phyloP scores from a whole-genome alignment of 2,113 vertebrate genomes.

The Rhinichthys klamathensis region DNA sequence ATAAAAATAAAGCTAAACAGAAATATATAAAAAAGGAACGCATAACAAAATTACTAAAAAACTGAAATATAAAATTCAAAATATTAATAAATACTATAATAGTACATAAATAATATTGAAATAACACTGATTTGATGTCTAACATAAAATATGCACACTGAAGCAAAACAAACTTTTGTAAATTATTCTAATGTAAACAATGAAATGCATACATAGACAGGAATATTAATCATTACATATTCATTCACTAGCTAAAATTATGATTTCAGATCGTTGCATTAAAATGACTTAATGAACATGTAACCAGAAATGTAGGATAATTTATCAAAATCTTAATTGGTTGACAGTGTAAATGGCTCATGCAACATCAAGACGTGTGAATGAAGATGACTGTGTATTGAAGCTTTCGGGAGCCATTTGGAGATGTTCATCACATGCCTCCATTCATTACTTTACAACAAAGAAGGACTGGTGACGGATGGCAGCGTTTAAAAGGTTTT shows the following conservation, averaged over 20 bases:
- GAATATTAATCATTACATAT: background rate
- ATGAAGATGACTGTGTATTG: too few relatives aligned
- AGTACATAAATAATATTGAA: too few relatives aligned
- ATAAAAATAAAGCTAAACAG: too few relatives aligned
- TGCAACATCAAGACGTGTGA: background rate
- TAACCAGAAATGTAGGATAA: too few relatives aligned
- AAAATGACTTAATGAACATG: background rate
- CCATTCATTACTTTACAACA: constrained; percentile 58
- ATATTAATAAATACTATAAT: too few relatives aligned
- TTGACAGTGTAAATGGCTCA: background rate
- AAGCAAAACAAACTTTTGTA: background rate
- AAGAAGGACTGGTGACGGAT: constrained; percentile 61
- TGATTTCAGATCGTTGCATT: background rate
- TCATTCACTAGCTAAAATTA: background rate
- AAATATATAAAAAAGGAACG: too few relatives aligned
- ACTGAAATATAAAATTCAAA: too few relatives aligned
- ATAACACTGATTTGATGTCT: too few relatives aligned
- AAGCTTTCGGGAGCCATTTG: constrained; percentile 41
- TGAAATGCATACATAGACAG: background rate
- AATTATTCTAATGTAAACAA: background rate
- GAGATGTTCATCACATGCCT: too few relatives aligned
- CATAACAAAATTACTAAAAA: too few relatives aligned
- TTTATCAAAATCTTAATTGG: background rate
- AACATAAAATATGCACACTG: background rate
- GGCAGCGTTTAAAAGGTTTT: constrained; percentile 71